phyloP scores from a whole-genome alignment of 2,113 vertebrate species.

The Amblyornis subalaris region DNA sequence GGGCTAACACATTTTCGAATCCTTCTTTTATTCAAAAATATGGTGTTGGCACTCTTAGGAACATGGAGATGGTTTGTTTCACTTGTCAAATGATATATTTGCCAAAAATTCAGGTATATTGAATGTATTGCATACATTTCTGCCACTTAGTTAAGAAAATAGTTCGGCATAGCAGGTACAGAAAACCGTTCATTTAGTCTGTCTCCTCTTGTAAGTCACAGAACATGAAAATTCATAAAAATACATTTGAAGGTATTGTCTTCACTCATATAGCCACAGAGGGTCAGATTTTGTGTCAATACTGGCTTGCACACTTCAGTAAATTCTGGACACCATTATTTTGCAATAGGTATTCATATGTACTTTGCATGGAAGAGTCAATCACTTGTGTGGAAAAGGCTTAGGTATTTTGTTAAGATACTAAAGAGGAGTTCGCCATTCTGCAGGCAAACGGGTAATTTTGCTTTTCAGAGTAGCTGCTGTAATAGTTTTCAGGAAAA shows the following conservation, averaged over 20 bases:
- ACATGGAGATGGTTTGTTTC: not conserved
- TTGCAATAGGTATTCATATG: not conserved
- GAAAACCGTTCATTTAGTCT: not conserved
- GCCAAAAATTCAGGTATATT: not conserved
- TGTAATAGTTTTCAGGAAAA: not conserved
- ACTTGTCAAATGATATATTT: not conserved
- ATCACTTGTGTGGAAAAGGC: not conserved
- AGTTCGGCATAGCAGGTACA: not conserved
- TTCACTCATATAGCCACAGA: not conserved
- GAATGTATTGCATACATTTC: not conserved
- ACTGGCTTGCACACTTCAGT: not conserved
- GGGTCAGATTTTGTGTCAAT: not conserved
- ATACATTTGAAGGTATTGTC: not conserved
- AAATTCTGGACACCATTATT: not conserved
- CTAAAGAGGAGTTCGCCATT: not conserved
- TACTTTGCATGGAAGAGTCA: not conserved
- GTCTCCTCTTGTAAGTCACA: not conserved
- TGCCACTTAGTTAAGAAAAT: not conserved
- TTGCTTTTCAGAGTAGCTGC: not conserved
- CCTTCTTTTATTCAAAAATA: not conserved
- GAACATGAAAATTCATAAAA: not conserved
- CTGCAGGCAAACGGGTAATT: not conserved
- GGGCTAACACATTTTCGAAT: not conserved
- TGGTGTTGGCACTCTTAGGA: not conserved
- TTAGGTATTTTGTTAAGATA: not conserved